Evolutionary conservation across 2,797 vertebrate species (phyloP).

Genomic region (Alauda arvensis): DNA sequence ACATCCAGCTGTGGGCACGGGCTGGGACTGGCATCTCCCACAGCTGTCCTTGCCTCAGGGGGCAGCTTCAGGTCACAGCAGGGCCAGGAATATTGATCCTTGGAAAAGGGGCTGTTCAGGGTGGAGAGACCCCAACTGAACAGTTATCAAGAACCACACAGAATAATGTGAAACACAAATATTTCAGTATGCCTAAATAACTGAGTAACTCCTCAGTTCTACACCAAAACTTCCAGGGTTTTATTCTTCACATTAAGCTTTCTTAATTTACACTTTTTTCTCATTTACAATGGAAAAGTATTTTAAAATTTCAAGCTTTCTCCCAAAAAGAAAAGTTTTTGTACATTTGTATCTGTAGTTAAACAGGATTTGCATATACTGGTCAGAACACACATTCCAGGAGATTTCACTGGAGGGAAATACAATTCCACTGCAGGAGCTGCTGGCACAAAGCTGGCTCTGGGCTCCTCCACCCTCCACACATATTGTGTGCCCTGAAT

Average conservation of each 20-base stretch:
- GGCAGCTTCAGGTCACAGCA: background rate
- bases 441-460: background rate
- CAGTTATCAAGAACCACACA: background rate
- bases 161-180: background rate
- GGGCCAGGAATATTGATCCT: background rate
- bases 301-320: background rate
- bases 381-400: background rate
- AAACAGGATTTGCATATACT: background rate
- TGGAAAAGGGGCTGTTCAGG: background rate
- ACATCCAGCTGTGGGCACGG: fast-evolving
- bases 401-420: background rate
- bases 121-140: background rate
- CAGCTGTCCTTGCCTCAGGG: background rate
- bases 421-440: background rate
- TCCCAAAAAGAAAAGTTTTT: background rate
- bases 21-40: background rate
- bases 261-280: background rate
- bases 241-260: background rate
- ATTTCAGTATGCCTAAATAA: background rate
- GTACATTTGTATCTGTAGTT: background rate
- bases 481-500: background rate
- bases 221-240: background rate
- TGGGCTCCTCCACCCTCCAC: background rate
- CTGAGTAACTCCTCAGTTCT: background rate
- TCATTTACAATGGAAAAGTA: background rate